Evolutionary conservation across 2,888 invertebrate species (phyloP).

Genomic region (Torymus auratus): DNA sequence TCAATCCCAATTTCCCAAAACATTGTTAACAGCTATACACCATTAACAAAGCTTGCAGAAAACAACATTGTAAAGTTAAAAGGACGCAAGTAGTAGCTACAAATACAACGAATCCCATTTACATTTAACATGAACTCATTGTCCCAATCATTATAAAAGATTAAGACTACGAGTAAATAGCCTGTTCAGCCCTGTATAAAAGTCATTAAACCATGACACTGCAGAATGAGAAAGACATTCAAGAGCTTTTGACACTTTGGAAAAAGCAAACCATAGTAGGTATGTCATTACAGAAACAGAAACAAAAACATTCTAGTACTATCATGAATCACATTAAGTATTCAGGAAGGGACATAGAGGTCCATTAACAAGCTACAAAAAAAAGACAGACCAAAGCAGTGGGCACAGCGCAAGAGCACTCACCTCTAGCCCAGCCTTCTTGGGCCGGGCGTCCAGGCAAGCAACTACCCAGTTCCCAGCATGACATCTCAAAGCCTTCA

Average conservation of each 20-base stretch:
- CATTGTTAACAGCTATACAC: no score
- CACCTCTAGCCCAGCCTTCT: slow-evolving; percentile 7
- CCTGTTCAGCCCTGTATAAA: background rate
- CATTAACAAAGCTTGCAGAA: no score
- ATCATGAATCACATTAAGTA: slow-evolving; percentile 31
- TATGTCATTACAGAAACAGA: slow-evolving; percentile 41
- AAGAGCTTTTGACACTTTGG: slow-evolving; percentile 23
- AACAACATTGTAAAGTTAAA: background rate
- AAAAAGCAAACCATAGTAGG: slow-evolving; percentile 21
- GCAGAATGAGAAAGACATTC: background rate
- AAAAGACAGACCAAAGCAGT: background rate
- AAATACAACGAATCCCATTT: slow-evolving; percentile 6
- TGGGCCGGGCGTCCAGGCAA: background rate
- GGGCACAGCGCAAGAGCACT: background rate
- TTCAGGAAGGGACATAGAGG: background rate
- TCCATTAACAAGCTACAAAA: slow-evolving; percentile 8
- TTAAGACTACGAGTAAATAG: slow-evolving; percentile 36
- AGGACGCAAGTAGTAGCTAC: background rate
- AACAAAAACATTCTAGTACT: slow-evolving; percentile 34
- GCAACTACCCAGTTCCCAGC: background rate
- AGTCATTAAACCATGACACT: slow-evolving; percentile 27
- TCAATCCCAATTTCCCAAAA: no score
- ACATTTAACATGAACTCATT: slow-evolving; percentile 22
- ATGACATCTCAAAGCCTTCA: no score
- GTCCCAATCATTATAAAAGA: slow-evolving; percentile 31